These are phyloP conservation scores for Pseudopleuronectes americanus DNA, from an alignment of 2,797 vertebrate species.

Conservation along the genomic window DNA sequence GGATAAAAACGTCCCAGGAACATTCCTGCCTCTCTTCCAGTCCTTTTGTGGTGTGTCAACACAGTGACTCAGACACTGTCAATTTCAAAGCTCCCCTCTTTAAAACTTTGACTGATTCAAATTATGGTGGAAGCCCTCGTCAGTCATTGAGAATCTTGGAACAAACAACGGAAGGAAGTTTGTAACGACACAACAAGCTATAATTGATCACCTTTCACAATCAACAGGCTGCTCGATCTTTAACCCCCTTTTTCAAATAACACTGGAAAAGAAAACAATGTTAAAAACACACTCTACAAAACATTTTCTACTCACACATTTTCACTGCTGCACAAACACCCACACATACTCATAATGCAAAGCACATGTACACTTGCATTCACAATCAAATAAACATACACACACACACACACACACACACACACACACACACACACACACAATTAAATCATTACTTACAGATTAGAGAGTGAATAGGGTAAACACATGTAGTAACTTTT, in stretches of 20 bases:
- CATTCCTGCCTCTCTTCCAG: slow-evolving; percentile 39
- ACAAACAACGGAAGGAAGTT: slow-evolving; percentile 33
- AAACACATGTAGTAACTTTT: neutral
- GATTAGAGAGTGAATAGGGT: no score
- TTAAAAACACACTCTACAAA: slow-evolving; percentile 68
- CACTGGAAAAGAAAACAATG: slow-evolving; percentile 75
- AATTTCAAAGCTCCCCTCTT: slow-evolving; percentile 22
- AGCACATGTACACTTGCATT: slow-evolving; percentile 16
- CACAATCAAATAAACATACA: neutral
- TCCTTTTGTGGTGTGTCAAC: slow-evolving; percentile 53
- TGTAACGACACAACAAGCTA: slow-evolving; percentile 43
- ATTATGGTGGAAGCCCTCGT: neutral
- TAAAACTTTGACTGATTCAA: neutral
- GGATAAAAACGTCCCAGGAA: slow-evolving; percentile 28
- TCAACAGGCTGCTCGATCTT: slow-evolving; percentile 78
- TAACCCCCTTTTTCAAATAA: slow-evolving; percentile 69
- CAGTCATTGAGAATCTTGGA: slow-evolving; percentile 15
- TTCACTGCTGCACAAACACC: neutral
- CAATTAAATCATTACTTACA: neutral
- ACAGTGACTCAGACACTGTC: slow-evolving; percentile 30
- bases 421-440: neutral
- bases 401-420: slow-evolving; percentile 7
- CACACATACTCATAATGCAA: slow-evolving; percentile 1
- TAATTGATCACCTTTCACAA: slow-evolving; percentile 77
- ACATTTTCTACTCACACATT: slow-evolving; percentile 19